These are phyloP conservation scores for Myotis planiceps DNA, from an alignment of 2,797 vertebrate genomes.

Conservation along the genomic window DNA sequence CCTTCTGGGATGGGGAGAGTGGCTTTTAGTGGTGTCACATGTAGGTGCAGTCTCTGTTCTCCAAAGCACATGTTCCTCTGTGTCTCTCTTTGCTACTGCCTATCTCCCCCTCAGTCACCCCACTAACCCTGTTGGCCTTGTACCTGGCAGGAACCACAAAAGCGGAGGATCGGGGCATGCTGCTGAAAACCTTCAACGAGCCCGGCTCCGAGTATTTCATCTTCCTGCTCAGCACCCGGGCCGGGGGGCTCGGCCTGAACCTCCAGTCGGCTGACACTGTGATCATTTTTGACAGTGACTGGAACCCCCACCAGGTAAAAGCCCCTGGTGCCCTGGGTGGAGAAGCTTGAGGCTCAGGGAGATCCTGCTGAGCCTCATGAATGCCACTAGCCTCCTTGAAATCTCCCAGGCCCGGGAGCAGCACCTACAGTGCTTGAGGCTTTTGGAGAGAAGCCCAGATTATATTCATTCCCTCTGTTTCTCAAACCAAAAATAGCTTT, in stretches of 20 bases:
- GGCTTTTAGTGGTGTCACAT: accelerated
- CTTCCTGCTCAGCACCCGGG: conserved; percentile 95
- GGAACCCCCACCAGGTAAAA: conserved; percentile 97
- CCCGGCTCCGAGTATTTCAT: conserved; percentile 95
- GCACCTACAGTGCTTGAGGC: neutral
- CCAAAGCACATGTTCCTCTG: neutral
- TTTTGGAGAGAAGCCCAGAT: neutral
- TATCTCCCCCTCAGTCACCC: neutral
- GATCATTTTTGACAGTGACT: conserved; percentile 97
- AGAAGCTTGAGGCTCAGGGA: neutral
- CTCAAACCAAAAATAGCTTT: neutral
- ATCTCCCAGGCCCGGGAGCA: neutral
- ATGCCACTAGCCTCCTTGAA: neutral
- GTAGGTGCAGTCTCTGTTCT: accelerated
- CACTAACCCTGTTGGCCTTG: neutral
- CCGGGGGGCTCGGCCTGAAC: conserved; percentile 95
- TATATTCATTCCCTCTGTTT: neutral
- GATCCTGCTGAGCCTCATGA: accelerated
- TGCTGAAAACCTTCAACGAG: conserved; percentile 96
- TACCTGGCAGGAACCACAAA: conserved; percentile 92
- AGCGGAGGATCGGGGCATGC: conserved; percentile 95
- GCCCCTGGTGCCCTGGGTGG: accelerated
- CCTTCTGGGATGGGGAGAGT: neutral
- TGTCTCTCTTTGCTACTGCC: neutral
- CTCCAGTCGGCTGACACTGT: conserved; percentile 97